Conservation (phyloP, 1,140 invertebrate species). For the Bicyclus anynana region DNA sequence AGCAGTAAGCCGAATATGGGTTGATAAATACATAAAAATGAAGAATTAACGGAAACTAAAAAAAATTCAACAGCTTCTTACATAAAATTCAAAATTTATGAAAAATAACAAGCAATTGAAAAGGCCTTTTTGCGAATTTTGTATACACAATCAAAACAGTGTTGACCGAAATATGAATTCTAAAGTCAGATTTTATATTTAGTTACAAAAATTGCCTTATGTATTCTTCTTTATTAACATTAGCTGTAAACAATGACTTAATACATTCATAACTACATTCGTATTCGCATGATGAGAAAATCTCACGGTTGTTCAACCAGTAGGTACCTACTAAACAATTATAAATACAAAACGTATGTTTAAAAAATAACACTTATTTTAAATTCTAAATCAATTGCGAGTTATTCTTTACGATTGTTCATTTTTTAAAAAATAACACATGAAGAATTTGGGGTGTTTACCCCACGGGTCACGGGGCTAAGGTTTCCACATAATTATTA, state of each 20-base stretch:
- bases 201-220: no score
- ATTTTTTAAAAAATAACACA: slow-evolving; percentile 62
- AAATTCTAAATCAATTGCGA: slow-evolving; percentile 37
- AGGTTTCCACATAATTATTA: not conserved
- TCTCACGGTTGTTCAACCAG: not conserved
- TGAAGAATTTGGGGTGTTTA: slow-evolving; percentile 29
- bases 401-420: slow-evolving; percentile 45
- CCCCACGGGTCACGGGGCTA: slow-evolving; percentile 6
- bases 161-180: no score
- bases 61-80: no score
- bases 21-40: no score
- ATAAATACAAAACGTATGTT: slow-evolving; percentile 24
- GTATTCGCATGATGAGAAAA: not conserved
- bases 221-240: no score
- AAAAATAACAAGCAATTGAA: not conserved
- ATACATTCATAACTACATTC: not conserved
- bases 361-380: slow-evolving; percentile 40
- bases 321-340: not conserved
- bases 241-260: no score
- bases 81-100: no score
- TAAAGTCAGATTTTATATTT: no score
- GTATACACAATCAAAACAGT: no score
- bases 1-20: no score
- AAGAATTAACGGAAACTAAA: no score
- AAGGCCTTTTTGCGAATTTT: not conserved